phyloP scores from a whole-genome alignment of 2,113 vertebrate species.

The Tachycineta bicolor region DNA sequence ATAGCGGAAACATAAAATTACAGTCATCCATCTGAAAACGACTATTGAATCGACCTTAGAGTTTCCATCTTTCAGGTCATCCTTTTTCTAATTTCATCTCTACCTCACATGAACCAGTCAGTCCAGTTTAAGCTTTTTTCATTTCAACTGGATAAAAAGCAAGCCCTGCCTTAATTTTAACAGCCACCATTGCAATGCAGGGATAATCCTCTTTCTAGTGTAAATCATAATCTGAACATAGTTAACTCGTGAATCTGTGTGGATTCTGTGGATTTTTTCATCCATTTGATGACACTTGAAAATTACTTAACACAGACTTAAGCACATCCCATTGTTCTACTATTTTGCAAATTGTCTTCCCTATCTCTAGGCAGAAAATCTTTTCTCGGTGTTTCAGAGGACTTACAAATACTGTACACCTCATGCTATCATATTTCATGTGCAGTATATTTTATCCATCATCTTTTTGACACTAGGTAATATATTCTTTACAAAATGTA shows the following conservation, averaged over 20 bases:
- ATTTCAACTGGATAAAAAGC: neutral
- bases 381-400: neutral
- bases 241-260: constrained; percentile 39
- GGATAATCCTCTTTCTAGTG: constrained; percentile 49
- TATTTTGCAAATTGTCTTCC: constrained; percentile 41
- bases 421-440: neutral
- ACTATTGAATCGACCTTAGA: neutral
- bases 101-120: constrained; percentile 11
- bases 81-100: constrained; percentile 21
- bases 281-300: constrained; percentile 45
- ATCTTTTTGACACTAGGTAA: neutral
- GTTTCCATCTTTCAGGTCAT: neutral
- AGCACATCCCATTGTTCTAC: neutral
- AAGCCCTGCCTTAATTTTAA: constrained; percentile 12
- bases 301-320: constrained; percentile 24
- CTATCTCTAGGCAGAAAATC: neutral
- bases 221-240: constrained; percentile 54
- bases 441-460: neutral
- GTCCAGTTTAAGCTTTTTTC: constrained; percentile 16
- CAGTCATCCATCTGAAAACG: neutral
- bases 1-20: neutral
- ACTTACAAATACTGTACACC: neutral
- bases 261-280: constrained; percentile 39
- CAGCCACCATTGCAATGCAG: neutral
- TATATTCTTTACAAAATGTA: neutral